Evolutionary conservation across 2,797 vertebrate genomes (phyloP).

Genomic region (Enteromius fasciolatus): DNA sequence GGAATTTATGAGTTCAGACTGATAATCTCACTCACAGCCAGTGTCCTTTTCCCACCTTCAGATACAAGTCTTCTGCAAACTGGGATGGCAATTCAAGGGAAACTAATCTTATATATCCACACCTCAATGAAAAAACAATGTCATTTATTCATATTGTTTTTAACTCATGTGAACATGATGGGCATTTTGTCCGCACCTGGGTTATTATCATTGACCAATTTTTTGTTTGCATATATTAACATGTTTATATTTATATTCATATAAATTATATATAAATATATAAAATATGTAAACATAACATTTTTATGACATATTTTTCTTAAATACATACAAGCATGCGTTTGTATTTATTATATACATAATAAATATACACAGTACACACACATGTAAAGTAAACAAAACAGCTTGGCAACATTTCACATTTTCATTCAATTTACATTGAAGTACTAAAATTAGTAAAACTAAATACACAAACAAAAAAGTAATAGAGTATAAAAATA

Average conservation of each 20-base stretch:
- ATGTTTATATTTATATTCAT: no score
- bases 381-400: no score
- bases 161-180: neutral
- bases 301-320: no score
- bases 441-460: neutral
- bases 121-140: neutral
- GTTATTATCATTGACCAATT: neutral
- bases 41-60: neutral
- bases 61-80: neutral
- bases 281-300: no score
- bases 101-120: neutral
- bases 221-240: no score
- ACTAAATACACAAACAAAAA: neutral
- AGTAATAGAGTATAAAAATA: neutral
- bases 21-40: constrained; percentile 1
- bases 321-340: no score
- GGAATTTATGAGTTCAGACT: constrained; percentile 6
- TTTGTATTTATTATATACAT: no score
- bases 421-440: neutral
- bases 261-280: no score
- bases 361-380: no score
- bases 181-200: neutral
- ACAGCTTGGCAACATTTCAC: neutral
- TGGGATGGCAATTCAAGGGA: neutral
- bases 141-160: neutral